These are phyloP conservation scores for Emydoidea blandingii DNA, from an alignment of 2,797 vertebrate genomes.

Conservation along the genomic window DNA sequence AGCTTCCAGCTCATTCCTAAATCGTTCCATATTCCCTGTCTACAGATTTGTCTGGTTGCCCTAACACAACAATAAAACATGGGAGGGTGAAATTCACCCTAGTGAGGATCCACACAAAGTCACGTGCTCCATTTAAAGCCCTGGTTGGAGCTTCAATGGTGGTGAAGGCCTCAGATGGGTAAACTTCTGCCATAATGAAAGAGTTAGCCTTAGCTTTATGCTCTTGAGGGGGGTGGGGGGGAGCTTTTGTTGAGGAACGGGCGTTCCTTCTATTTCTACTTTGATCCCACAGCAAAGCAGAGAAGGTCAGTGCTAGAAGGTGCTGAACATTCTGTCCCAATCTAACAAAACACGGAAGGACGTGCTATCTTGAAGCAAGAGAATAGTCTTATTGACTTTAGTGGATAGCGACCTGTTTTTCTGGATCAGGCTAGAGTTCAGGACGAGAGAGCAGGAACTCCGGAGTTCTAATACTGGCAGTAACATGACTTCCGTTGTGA, in stretches of 20 bases:
- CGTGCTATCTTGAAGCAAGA: neutral
- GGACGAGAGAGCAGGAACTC: neutral
- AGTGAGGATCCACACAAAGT: neutral
- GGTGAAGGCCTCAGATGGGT: neutral
- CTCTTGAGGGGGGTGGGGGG: neutral
- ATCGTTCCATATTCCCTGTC: constrained; percentile 43
- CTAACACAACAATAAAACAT: neutral
- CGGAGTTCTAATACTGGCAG: neutral
- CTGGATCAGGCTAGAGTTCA: neutral
- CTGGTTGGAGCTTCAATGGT: neutral
- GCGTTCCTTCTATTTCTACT: neutral
- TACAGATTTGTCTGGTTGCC: constrained; percentile 38
- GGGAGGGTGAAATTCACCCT: neutral
- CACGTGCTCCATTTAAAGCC: neutral
- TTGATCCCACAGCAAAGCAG: neutral
- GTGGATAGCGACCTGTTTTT: neutral
- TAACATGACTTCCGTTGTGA: neutral
- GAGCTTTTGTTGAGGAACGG: neutral
- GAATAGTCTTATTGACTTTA: neutral
- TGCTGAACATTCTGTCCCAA: neutral
- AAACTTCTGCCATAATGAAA: neutral
- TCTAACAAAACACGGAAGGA: neutral
- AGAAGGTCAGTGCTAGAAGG: neutral
- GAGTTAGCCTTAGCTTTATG: fast-evolving
- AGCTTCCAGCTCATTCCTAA: constrained; percentile 63